Evolutionary conservation across 2,113 vertebrate species (phyloP).

Genomic region (Henicopernis longicauda): DNA sequence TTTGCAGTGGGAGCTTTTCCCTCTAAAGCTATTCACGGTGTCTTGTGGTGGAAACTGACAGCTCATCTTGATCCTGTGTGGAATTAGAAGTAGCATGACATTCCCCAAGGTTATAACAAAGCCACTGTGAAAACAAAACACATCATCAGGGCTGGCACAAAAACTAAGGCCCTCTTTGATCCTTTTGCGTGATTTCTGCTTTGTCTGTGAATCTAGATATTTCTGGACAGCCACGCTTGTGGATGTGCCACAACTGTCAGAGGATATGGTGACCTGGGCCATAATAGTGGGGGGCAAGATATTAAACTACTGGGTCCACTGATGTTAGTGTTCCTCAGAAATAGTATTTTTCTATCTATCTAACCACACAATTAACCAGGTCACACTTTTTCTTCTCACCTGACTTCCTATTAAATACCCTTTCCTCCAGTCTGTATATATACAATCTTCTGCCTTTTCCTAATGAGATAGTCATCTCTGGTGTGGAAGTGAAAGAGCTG

Average conservation of each 20-base stretch:
- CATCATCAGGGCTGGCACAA: background rate
- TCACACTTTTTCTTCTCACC: background rate
- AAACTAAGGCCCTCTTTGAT: background rate
- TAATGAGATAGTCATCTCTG: background rate
- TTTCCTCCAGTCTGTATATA: background rate
- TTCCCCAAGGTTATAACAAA: constrained; percentile 40
- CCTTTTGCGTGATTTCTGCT: constrained; percentile 4
- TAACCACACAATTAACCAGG: background rate
- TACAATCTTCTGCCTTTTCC: background rate
- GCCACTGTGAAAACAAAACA: constrained; percentile 3
- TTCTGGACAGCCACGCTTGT: background rate
- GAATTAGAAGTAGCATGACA: constrained; percentile 35
- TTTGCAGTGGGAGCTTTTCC: background rate
- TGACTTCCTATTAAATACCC: background rate
- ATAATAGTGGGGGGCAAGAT: background rate
- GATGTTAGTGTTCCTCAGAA: background rate
- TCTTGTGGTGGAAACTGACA: constrained; percentile 12
- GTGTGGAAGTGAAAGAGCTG: background rate
- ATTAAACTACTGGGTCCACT: background rate
- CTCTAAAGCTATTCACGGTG: background rate
- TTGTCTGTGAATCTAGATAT: background rate
- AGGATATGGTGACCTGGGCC: background rate
- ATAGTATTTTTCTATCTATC: background rate
- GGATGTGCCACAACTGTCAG: background rate
- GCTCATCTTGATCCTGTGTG: background rate